Percentiles rank a stretch among this genome's conserved stretches.
Conservation (phyloP, 2,888 invertebrate species). For the Volucella inflata region DNA sequence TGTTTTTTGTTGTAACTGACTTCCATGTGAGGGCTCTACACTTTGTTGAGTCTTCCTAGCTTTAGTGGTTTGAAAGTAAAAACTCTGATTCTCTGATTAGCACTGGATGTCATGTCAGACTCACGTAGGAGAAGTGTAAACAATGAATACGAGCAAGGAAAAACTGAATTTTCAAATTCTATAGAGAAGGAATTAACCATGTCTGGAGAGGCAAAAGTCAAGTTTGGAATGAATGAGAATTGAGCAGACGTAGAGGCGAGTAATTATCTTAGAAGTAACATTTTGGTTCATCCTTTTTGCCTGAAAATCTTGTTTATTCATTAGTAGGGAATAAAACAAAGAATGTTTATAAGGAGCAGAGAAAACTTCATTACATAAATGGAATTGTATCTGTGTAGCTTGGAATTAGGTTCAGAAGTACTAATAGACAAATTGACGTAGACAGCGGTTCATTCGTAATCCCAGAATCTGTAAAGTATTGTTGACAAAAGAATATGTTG, state of each 20-base stretch:
- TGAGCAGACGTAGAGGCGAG: not conserved
- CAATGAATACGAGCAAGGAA: not conserved
- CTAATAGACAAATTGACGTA: constrained; percentile 10
- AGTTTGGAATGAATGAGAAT: not conserved
- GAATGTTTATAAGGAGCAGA: not conserved
- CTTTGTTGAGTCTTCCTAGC: not conserved
- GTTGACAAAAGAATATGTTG: too few species aligned
- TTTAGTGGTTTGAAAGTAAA: not conserved
- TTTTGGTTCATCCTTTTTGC: not conserved
- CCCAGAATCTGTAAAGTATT: not conserved
- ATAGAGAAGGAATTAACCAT: not conserved
- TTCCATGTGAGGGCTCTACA: constrained; percentile 7
- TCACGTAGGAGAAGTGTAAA: not conserved
- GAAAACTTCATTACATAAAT: not conserved
- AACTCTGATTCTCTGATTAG: constrained; percentile 34
- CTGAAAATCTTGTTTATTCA: constrained; percentile 24
- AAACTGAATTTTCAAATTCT: not conserved
- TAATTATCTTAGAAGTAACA: constrained; percentile 15
- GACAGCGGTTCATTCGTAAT: not conserved
- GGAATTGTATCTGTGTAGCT: constrained; percentile 4
- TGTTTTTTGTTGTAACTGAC: constrained; percentile 32
- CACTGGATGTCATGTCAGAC: constrained; percentile 48
- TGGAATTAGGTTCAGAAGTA: not conserved
- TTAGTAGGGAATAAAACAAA: constrained; percentile 4
- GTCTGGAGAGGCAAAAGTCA: not conserved